phyloP scores from a whole-genome alignment of 2,888 invertebrate species.

The Caenorhabditis drosophilae region DNA sequence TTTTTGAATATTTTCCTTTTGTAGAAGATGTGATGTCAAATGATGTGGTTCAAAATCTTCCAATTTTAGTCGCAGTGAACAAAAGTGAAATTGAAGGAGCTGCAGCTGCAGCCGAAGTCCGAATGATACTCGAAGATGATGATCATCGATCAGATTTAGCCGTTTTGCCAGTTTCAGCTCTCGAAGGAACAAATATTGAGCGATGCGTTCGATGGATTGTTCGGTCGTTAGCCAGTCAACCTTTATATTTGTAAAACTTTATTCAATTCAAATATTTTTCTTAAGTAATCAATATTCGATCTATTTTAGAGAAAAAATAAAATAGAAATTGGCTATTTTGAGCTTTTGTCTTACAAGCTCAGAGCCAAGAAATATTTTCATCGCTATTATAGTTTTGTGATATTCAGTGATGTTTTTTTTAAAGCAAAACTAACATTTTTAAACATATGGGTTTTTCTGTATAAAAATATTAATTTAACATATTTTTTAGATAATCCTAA shows the following conservation, averaged over 20 bases:
- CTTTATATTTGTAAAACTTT: conserved; percentile 34
- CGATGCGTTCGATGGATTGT: conserved; percentile 60
- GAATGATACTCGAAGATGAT: conserved; percentile 47
- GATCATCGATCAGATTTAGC: conserved; percentile 59
- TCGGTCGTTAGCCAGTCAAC: conserved; percentile 48
- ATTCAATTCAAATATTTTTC: not conserved
- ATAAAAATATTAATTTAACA: too few relatives aligned
- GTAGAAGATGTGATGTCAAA: conserved; percentile 59
- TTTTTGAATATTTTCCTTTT: conserved; percentile 17
- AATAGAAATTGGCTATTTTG: too few relatives aligned
- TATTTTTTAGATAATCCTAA: too few relatives aligned
- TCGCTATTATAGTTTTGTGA: too few relatives aligned
- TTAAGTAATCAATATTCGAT: too few relatives aligned
- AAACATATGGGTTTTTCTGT: too few relatives aligned
- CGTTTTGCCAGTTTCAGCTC: conserved; percentile 60
- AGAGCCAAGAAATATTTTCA: too few relatives aligned
- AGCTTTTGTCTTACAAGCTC: too few relatives aligned
- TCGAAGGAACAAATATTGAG: conserved; percentile 62
- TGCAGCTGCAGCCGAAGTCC: conserved; percentile 52
- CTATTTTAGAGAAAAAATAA: too few relatives aligned
- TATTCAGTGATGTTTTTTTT: too few relatives aligned
- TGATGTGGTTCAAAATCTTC: conserved; percentile 54
- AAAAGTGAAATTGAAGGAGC: conserved; percentile 64
- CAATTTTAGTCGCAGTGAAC: conserved; percentile 63
- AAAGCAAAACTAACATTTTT: too few relatives aligned